A percentile compares a stretch with the other conserved stretches of the same genome.
These are phyloP conservation scores for Pomphorhynchus laevis DNA, from an alignment of 1,140 invertebrate species.

Conservation along the genomic window DNA sequence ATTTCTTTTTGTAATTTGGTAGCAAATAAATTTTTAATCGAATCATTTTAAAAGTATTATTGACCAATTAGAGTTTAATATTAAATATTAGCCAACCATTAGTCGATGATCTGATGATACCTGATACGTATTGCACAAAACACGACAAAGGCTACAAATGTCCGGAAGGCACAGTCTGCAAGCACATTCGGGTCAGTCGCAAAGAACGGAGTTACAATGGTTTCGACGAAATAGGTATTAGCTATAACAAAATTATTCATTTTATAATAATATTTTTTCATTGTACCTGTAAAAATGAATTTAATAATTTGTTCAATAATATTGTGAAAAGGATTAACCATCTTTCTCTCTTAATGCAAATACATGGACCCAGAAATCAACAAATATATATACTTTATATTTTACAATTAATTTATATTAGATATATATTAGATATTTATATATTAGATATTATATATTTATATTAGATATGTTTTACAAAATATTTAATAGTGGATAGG, in stretches of 20 bases:
- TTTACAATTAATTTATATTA: too few species aligned
- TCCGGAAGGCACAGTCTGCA: conserved; percentile 64
- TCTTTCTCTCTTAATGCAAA: too few species aligned
- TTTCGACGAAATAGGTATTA: conserved; percentile 78
- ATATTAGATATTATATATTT: too few species aligned
- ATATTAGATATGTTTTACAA: too few species aligned
- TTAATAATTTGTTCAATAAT: not conserved
- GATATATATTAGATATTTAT: too few species aligned
- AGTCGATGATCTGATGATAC: conserved; percentile 79
- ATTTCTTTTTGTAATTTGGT: conserved; percentile 6
- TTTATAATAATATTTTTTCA: too few species aligned
- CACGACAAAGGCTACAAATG: conserved; percentile 47
- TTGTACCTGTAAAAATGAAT: not conserved
- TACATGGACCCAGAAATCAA: too few species aligned
- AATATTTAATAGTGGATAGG: too few species aligned
- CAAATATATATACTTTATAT: too few species aligned
- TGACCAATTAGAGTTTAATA: conserved; percentile 9
- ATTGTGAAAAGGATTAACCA: too few species aligned
- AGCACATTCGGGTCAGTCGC: conserved; percentile 49
- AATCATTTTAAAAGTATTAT: conserved; percentile 6
- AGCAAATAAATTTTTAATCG: conserved; percentile 6
- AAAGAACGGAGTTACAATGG: conserved; percentile 75
- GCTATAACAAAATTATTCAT: conserved; percentile 2
- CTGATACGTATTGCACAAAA: conserved; percentile 76
- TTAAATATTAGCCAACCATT: conserved; percentile 10